Conservation (phyloP, 2,797 vertebrate genomes). For the Cynopterus sphinx region DNA sequence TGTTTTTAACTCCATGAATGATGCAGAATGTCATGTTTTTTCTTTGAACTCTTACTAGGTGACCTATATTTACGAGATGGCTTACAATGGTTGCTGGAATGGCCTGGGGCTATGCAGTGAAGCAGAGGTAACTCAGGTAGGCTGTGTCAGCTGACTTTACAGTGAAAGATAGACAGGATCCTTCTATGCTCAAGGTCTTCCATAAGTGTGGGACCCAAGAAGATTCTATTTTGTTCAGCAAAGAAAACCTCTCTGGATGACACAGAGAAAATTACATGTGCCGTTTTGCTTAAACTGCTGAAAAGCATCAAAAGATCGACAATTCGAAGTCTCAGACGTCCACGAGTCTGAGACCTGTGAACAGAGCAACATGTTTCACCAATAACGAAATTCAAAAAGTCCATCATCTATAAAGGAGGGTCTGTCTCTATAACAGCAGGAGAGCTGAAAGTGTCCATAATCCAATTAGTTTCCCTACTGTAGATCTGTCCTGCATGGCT, state of each 20-base stretch:
- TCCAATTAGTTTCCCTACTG: constrained; percentile 71
- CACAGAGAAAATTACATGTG: neutral
- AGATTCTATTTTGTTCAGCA: neutral
- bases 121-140: neutral
- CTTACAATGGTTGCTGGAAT: neutral
- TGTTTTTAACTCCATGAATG: neutral
- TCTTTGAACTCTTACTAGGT: neutral
- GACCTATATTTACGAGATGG: neutral
- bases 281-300: neutral
- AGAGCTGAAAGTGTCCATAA: constrained; percentile 65
- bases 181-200: neutral
- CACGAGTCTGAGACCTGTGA: neutral
- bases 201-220: neutral
- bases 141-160: neutral
- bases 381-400: neutral
- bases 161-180: neutral
- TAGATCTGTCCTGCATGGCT: constrained; percentile 60
- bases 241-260: neutral
- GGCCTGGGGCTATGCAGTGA: too few relatives aligned
- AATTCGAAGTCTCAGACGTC: neutral
- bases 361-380: neutral
- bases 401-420: neutral
- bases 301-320: neutral
- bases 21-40: neutral
- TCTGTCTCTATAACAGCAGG: constrained; percentile 6